Evolutionary conservation across 2,797 vertebrate genomes (phyloP), one percentile per base, ranked within the genome.

Genomic region (Gephyroberyx darwinii): DNA sequence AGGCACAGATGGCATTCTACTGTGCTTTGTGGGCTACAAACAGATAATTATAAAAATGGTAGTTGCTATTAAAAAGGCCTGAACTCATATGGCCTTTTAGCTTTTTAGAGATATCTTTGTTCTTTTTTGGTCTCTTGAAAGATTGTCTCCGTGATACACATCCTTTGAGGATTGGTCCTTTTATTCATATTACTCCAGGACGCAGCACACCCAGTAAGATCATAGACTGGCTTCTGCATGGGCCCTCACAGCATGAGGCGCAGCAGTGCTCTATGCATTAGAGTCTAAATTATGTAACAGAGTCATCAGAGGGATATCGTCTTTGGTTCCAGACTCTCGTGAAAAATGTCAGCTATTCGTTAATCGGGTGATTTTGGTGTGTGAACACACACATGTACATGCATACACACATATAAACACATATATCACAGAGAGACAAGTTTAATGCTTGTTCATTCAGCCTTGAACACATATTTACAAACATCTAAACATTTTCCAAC

Each of bases 1-100:
- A 57, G 37, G 84, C 77, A 82, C 91, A 93, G 90, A 91, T 92
- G 93, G 89, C 45, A 48, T 87, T 89, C 90, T 77, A 88, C 70
- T 85, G 75, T 72, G 76, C 71, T 86, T 84, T 88, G 78, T 78
- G 62, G 80, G 75, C 59, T 77, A 74, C 69, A 66, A 52, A 81
- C 62, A 78, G 72, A 73, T 80, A 74, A 81, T 70, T 69, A 77
- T 74, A 80, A 86, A 91, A 78, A 66, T 61, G 82, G 69, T 66
- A 88, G 67, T 77, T 69, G 69, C 65, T 54, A 73, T 83, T 59
- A 81, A 85, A 89, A 82, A 74, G 47, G 74, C 48, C 58, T 31
- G 39, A 86, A 86, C 80, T 82, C 73, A 59, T 56, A 43, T 16
- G 52, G 31, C 75, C 60, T 45, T 75, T 45, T 37, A 20, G 17